Evolutionary conservation across 2,797 vertebrate genomes (phyloP).

Genomic region (Poecile montanus): DNA sequence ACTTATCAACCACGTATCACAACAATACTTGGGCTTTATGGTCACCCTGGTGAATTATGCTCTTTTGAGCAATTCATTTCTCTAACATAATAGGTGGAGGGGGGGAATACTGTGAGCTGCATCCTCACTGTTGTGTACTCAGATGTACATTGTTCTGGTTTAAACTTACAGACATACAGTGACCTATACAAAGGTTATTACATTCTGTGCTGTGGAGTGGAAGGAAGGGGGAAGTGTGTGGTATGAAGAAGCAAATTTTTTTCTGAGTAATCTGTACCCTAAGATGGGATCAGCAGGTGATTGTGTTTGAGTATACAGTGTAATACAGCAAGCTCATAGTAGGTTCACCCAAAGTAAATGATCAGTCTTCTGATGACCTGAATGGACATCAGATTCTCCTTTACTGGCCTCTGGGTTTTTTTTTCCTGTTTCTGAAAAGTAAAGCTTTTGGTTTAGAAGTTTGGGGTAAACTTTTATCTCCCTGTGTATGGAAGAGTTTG

Average conservation of each 20-base stretch:
- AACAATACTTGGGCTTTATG: not conserved
- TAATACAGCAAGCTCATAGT: not conserved
- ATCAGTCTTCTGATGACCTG: not conserved
- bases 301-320: not conserved
- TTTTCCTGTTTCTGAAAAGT: not conserved
- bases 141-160: conserved; percentile 6
- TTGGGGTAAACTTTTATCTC: not conserved
- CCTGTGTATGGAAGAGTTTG: not conserved
- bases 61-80: conserved; percentile 20
- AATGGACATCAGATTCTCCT: not conserved
- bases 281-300: not conserved
- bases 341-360: not conserved
- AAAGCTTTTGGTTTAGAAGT: not conserved
- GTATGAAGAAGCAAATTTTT: not conserved
- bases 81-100: not conserved
- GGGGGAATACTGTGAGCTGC: not conserved
- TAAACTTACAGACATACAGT: not conserved
- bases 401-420: not conserved
- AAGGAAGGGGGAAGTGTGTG: not conserved
- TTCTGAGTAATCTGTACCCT: not conserved
- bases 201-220: not conserved
- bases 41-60: not conserved
- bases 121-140: not conserved
- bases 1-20: conserved; percentile 39
- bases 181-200: conserved; percentile 47